A percentile compares a stretch with the other conserved stretches of the same genome.
Evolutionary conservation across 1,140 invertebrate genomes (phyloP).

Genomic region (Hylaeus volcanicus): DNA sequence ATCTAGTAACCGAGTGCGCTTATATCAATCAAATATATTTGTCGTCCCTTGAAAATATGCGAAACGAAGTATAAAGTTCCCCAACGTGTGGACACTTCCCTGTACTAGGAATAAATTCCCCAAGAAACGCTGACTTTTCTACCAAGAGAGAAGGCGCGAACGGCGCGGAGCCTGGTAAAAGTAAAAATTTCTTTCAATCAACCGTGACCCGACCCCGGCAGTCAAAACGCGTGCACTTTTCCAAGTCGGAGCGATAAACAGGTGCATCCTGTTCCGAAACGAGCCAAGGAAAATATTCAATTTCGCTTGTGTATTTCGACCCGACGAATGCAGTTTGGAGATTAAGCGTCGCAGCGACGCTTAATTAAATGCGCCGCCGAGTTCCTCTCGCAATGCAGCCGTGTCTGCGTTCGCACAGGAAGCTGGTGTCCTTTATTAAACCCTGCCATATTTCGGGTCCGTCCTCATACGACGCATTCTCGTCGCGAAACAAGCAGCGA

Average conservation of each 20-base stretch:
- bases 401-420: conserved; percentile 2
- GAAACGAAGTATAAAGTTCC: too few species aligned
- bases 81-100: too few species aligned
- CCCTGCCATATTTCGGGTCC: conserved; percentile 32
- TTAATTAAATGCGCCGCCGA: conserved; percentile 39
- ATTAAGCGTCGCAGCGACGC: conserved; percentile 38
- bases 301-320: conserved; percentile 27
- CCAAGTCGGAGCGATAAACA: neutral
- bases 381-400: conserved; percentile 24
- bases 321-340: conserved; percentile 28
- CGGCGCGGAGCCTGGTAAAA: too few species aligned
- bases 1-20: too few species aligned
- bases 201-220: neutral
- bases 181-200: neutral
- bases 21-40: too few species aligned
- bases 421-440: conserved; percentile 42
- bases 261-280: neutral
- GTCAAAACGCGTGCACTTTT: neutral
- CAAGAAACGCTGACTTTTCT: too few species aligned
- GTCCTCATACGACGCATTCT: conserved; percentile 14
- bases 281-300: conserved; percentile 31
- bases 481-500: neutral
- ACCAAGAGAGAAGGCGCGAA: too few species aligned
- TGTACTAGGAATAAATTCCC: too few species aligned
- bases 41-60: too few species aligned